Evolutionary conservation across 2,797 vertebrate genomes (phyloP), one percentile per base, ranked within the genome.

Genomic region (Ctenopoma multispine): DNA sequence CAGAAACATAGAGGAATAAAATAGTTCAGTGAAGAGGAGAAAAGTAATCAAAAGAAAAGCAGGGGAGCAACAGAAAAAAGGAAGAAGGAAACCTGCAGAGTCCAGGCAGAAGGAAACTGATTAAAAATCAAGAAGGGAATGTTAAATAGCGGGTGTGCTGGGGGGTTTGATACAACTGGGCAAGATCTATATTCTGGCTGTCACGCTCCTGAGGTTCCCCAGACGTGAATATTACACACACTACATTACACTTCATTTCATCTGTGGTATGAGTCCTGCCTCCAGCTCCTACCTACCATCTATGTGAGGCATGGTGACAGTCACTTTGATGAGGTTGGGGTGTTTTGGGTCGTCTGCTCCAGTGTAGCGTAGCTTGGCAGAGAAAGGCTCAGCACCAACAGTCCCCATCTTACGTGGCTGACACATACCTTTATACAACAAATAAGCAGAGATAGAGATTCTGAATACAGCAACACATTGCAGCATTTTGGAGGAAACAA

Each of bases 371-470:
- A 99, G 81, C 75, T 97, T 97, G 47, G 97, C 97, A 61, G 97
- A 97, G 93, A 99, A 99, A 0, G 97, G 97, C 82, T 98, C 97
- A 1, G 96, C 97, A 4, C 97, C 97, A 41, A 97, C 96, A 0
- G 94, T 94, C 72, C 96, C 96, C 59, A 94, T 88, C 80, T 96
- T 90, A 9, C 94, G 95, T 50, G 97, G 96, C 41, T 96, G 97
- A 87, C 97, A 99, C 91, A 99, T 95, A 75, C 97, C 97, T 90
- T 87, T 75, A 81, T 54, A 63, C 21, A 51, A 87, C 64, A 80
- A 73, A 75, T 44, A 65, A 70, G 40, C n/a, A 61, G 62, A 61
- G 38, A 20, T 27, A 64, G n/a, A 70, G 13, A 67, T 3, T 27
- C 1, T 64, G 12, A 78, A 58, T 34, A 27, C 20, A 50, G 47